Evolutionary conservation across 2,888 invertebrate species (phyloP), one percentile per base, ranked within the genome.

Genomic region (Trichogramma evanescens): DNA sequence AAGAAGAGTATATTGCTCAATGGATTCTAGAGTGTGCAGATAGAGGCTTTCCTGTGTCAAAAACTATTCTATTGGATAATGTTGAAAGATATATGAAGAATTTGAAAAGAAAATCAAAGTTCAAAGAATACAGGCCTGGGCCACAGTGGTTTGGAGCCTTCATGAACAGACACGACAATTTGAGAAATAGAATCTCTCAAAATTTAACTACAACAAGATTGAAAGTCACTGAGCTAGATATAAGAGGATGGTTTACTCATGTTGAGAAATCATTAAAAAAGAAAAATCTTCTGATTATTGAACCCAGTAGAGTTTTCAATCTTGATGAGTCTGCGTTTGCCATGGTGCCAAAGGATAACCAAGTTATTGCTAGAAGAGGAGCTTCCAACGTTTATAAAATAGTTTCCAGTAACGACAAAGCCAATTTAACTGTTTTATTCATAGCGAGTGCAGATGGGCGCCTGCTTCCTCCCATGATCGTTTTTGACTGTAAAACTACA

Each of bases 241-340:
- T 74, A 42, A 66, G 68, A 61, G 43, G 60, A 41, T 75, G 73
- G 74, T 73, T 73, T 67, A 44, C 43, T 63, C 63, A 70, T 48
- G 51, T 74, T 9, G 54, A 71, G 40, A 56, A 51, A 4, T 66
- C 67, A 50, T 58, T 70, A 26, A 52, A 62, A 45, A 54, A 65
- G 51, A 62, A 66, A 45, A 52, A 60, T 46, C 41, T 65, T 9
- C 63, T 50, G 69, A 63, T 63, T 65, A 71, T 63, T 58, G 65
- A 69, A 54, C 58, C 63, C 10, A 46, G 56, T n/a, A 26, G 61
- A 43, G 56, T 65, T 48, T 61, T 63, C 53, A 61, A 61, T 50
- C 68, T 66, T 5, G 70, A 71, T 57, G 71, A 70, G 57, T 68
- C 63, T 39, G 65, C 67, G 41, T 70, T 73, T 59, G 40, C 59